These are phyloP conservation scores for Karalla daura DNA, from an alignment of 2,797 vertebrate genomes.

Conservation along the genomic window DNA sequence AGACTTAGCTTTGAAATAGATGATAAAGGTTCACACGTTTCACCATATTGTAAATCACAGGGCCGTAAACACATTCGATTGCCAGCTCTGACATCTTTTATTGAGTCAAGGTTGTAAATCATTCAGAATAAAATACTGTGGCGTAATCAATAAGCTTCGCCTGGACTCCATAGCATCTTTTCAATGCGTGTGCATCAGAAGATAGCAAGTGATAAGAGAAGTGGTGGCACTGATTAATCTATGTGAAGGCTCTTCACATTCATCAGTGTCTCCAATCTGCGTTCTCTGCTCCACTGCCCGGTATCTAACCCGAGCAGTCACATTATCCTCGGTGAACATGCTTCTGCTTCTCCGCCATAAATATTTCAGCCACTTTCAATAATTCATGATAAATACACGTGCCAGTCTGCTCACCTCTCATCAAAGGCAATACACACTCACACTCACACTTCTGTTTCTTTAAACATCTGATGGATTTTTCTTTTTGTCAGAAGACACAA, in stretches of 20 bases:
- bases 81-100: no score
- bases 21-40: no score
- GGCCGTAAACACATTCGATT: no score
- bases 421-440: conserved; percentile 44
- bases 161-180: neutral
- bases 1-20: neutral
- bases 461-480: conserved; percentile 21
- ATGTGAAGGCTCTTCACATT: neutral
- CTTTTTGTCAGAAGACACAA: neutral
- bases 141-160: neutral
- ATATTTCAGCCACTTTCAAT: conserved; percentile 76
- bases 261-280: conserved; percentile 21
- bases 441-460: conserved; percentile 31
- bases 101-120: neutral
- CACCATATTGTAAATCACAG: no score
- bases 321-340: conserved; percentile 60
- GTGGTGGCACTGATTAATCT: conserved; percentile 2
- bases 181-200: neutral
- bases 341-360: conserved; percentile 51
- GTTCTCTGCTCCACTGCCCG: conserved; percentile 44
- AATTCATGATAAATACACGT: conserved; percentile 66
- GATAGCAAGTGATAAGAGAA: neutral
- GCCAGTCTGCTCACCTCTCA: conserved; percentile 44
- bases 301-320: conserved; percentile 52
- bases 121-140: neutral